Evolutionary conservation across 2,113 vertebrate species (phyloP).

Genomic region (Oncorhynchus gorbuscha): DNA sequence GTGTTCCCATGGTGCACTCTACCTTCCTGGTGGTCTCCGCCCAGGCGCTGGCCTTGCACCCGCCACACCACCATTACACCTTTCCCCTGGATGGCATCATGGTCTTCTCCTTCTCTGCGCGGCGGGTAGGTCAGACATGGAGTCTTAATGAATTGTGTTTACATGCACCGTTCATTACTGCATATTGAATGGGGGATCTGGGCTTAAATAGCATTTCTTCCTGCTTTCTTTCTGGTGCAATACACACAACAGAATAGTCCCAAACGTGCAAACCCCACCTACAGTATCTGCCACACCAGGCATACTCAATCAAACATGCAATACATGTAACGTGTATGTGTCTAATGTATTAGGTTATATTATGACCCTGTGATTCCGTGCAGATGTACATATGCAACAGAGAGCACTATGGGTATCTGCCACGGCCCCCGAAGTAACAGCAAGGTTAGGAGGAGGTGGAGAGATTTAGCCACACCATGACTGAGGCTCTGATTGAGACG

Average conservation of each 20-base stretch:
- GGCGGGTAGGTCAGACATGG: conserved; percentile 76
- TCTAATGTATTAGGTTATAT: too few species aligned
- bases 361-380: not conserved
- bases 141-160: not conserved
- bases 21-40: conserved; percentile 84
- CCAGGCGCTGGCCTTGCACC: conserved; percentile 80
- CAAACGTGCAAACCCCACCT: too few species aligned
- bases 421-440: conserved; percentile 78
- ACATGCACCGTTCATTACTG: too few species aligned
- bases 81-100: conserved; percentile 89
- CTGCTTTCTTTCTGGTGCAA: too few species aligned
- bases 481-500: conserved; percentile 84
- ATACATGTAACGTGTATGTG: too few species aligned
- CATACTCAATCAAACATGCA: not conserved
- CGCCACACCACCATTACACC: conserved; percentile 80
- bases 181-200: too few species aligned
- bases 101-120: conserved; percentile 84
- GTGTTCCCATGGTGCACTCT: conserved; percentile 89
- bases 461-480: conserved; percentile 79
- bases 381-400: conserved; percentile 88
- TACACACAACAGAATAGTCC: too few species aligned
- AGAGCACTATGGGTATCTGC: conserved; percentile 84
- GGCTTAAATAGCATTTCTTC: too few species aligned
- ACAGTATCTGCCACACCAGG: too few species aligned
- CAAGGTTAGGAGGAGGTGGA: conserved; percentile 79